phyloP scores from a whole-genome alignment of 2,797 vertebrate genomes.

The Cottoperca gobio region DNA sequence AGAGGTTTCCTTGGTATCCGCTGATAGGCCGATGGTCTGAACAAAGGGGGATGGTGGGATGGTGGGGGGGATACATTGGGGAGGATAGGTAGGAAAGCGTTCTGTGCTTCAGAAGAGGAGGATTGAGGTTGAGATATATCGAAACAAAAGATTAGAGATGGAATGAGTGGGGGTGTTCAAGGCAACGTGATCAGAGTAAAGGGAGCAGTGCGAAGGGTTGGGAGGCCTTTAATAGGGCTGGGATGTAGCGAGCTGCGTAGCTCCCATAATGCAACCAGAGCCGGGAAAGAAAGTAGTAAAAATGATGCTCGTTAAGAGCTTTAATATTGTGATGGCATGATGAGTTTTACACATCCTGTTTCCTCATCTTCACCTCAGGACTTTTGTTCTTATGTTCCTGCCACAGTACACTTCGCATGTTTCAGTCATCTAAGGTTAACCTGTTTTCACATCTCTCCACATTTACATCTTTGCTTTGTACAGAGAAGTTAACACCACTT shows the following conservation, averaged over 20 bases:
- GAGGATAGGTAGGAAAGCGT: neutral
- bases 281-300: conserved; percentile 77
- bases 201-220: conserved; percentile 1
- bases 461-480: conserved; percentile 2
- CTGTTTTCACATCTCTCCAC: neutral
- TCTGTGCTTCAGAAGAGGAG: conserved; percentile 7
- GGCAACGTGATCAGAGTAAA: conserved; percentile 16
- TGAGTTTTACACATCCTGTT: conserved; percentile 62
- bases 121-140: neutral
- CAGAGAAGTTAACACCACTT: neutral
- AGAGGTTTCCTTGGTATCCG: conserved; percentile 60
- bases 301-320: conserved; percentile 63
- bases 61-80: conserved; percentile 3
- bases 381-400: conserved; percentile 6
- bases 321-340: conserved; percentile 47
- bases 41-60: too few relatives aligned
- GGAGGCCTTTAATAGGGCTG: conserved; percentile 26
- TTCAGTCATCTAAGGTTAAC: conserved; percentile 26
- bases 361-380: conserved; percentile 39
- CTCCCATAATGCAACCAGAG: conserved; percentile 33
- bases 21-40: conserved; percentile 50
- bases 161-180: conserved; percentile 27
- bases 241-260: conserved; percentile 18
- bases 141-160: conserved; percentile 28
- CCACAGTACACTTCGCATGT: conserved; percentile 1